A percentile compares a stretch with the other conserved stretches of the same genome.
Conservation (phyloP, 2,888 invertebrate species). For the Epirrhoe tristata region DNA sequence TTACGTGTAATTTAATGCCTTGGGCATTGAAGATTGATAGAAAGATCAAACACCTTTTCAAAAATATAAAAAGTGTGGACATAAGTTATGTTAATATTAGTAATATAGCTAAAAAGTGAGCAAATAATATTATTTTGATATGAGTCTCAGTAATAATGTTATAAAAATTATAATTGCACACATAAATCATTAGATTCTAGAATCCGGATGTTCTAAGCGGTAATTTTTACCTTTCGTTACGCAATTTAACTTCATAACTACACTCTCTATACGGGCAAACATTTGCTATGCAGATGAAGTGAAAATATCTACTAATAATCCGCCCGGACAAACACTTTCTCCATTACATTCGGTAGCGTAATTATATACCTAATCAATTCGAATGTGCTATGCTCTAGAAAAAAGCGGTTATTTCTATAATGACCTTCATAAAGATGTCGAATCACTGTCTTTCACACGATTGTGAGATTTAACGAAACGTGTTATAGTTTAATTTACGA, state of each 20-base stretch:
- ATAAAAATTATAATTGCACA: slow-evolving; percentile 20
- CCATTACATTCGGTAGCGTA: slow-evolving; percentile 50
- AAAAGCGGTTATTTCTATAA: slow-evolving; percentile 22
- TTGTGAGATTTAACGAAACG: slow-evolving; percentile 19
- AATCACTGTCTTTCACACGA: slow-evolving; percentile 14
- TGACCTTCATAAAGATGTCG: slow-evolving; percentile 21
- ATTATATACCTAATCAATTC: slow-evolving; percentile 53
- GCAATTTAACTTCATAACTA: slow-evolving; percentile 48
- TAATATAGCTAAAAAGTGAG: slow-evolving; percentile 14
- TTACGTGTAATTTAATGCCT: no score
- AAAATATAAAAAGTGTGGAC: no score
- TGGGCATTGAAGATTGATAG: no score
- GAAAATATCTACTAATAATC: slow-evolving; percentile 52
- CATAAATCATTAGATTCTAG: slow-evolving; percentile 9
- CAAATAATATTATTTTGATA: slow-evolving; percentile 17
- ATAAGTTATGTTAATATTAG: not conserved
- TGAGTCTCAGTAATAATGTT: not conserved
- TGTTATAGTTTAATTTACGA: slow-evolving; percentile 16
- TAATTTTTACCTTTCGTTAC: slow-evolving; percentile 38
- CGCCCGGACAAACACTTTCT: slow-evolving; percentile 53
- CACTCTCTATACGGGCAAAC: slow-evolving; percentile 57
- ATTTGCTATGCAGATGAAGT: slow-evolving; percentile 52
- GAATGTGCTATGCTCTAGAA: slow-evolving; percentile 44
- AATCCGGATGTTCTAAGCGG: slow-evolving; percentile 18
- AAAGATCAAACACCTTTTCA: no score